A percentile compares a stretch with the other conserved stretches of the same genome.
phyloP scores from a whole-genome alignment of 2,113 vertebrate species.

The Edolisoma coerulescens region DNA sequence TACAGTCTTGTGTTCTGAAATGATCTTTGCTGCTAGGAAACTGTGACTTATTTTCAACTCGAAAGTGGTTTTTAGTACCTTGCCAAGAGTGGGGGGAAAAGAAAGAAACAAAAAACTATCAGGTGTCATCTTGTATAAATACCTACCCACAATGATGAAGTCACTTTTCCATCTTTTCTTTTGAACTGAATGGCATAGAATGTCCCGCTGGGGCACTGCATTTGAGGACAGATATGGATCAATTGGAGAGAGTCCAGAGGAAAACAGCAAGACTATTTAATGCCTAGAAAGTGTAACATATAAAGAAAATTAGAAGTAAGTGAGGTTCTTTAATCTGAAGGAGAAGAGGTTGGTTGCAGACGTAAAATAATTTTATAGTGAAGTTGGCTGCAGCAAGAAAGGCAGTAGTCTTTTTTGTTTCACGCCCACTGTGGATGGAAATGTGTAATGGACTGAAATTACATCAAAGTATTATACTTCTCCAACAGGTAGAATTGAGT shows the following conservation, averaged over 20 bases:
- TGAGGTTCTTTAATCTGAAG: slow-evolving; percentile 48
- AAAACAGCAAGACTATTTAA: slow-evolving; percentile 46
- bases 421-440: background rate
- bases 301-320: slow-evolving; percentile 58
- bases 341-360: background rate
- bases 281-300: slow-evolving; percentile 49
- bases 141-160: slow-evolving; percentile 8
- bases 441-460: background rate
- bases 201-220: slow-evolving; percentile 40
- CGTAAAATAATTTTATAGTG: background rate
- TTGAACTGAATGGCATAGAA: slow-evolving; percentile 46
- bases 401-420: background rate
- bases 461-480: background rate
- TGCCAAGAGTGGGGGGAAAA: background rate
- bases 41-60: background rate
- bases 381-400: background rate
- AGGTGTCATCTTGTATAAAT: background rate
- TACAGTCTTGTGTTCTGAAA: background rate
- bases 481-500: background rate
- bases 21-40: background rate
- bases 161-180: slow-evolving; percentile 46
- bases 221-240: slow-evolving; percentile 54
- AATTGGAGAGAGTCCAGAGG: slow-evolving; percentile 47
- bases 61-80: background rate
- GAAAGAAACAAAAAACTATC: background rate